Conservation (phyloP, 2,797 vertebrate species). For the Crenuchus spilurus region DNA sequence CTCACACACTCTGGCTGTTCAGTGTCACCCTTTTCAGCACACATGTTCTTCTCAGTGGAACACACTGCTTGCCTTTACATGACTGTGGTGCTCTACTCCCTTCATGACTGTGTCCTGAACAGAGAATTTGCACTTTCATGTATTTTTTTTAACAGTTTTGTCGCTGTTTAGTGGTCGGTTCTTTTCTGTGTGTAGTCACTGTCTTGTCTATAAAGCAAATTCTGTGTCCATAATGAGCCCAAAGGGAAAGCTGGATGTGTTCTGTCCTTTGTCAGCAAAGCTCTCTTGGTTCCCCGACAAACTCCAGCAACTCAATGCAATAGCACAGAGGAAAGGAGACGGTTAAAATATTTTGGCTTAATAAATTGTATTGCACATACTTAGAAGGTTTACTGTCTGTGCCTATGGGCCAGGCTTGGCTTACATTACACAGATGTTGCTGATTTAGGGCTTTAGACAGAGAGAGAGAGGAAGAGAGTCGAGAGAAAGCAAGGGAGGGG, state of each 20-base stretch:
- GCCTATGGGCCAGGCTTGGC: slow-evolving; percentile 67
- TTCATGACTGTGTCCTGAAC: slow-evolving; percentile 46
- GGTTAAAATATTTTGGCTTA: slow-evolving; percentile 46
- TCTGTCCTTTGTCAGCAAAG: slow-evolving; percentile 32
- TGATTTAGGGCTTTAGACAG: slow-evolving; percentile 69
- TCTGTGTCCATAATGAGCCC: slow-evolving; percentile 35
- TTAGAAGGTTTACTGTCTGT: slow-evolving; percentile 49
- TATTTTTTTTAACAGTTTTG: slow-evolving; percentile 31
- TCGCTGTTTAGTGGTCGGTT: slow-evolving; percentile 45
- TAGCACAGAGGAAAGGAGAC: not conserved
- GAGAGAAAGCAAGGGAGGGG: slow-evolving; percentile 39
- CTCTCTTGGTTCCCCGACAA: slow-evolving; percentile 18
- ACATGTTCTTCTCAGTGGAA: slow-evolving; percentile 29
- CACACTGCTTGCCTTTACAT: slow-evolving; percentile 31
- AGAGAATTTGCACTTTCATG: slow-evolving; percentile 71
- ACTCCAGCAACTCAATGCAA: not conserved
- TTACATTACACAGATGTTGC: slow-evolving; percentile 77
- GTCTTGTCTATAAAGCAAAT: not conserved
- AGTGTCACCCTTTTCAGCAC: slow-evolving; percentile 29
- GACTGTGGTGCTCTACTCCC: slow-evolving; percentile 56
- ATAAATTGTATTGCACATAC: slow-evolving; percentile 54
- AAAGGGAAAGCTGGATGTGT: slow-evolving; percentile 5
- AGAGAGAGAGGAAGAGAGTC: slow-evolving; percentile 43
- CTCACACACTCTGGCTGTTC: slow-evolving; percentile 34
- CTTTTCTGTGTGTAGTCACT: slow-evolving; percentile 37